These are phyloP conservation scores for Myotis pilosus DNA, from an alignment of 2,797 vertebrate species.

Conservation along the genomic window DNA sequence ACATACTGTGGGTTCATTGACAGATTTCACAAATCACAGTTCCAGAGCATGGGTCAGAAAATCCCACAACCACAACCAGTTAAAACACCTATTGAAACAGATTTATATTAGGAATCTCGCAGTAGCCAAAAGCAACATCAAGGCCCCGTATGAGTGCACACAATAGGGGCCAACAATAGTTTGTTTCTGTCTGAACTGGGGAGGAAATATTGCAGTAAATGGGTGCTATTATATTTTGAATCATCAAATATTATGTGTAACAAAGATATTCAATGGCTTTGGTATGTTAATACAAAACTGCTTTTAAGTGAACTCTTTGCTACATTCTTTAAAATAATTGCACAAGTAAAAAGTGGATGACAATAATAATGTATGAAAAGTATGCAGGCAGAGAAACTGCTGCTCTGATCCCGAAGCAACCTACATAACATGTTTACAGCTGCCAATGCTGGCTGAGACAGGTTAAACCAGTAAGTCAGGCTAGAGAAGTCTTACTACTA, in stretches of 20 bases:
- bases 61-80: background rate
- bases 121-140: background rate
- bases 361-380: constrained; percentile 52
- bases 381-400: constrained; percentile 49
- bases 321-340: constrained; percentile 62
- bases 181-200: background rate
- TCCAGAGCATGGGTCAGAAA: background rate
- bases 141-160: background rate
- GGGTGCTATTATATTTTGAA: background rate
- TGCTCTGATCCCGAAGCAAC: constrained; percentile 14
- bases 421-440: constrained; percentile 57
- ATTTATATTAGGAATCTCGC: background rate
- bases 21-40: background rate
- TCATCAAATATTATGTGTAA: constrained; percentile 26
- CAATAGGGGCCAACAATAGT: background rate
- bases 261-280: background rate
- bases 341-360: constrained; percentile 57
- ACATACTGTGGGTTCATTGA: background rate
- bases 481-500: constrained; percentile 6
- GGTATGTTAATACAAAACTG: constrained; percentile 56
- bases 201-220: constrained; percentile 6
- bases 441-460: constrained; percentile 31
- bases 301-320: constrained; percentile 57
- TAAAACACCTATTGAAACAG: background rate
- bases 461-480: constrained; percentile 64